A percentile compares a stretch with the other conserved stretches of the same genome.
These are phyloP conservation scores for Noctilio leporinus DNA, from an alignment of 2,113 vertebrate genomes.

Conservation along the genomic window DNA sequence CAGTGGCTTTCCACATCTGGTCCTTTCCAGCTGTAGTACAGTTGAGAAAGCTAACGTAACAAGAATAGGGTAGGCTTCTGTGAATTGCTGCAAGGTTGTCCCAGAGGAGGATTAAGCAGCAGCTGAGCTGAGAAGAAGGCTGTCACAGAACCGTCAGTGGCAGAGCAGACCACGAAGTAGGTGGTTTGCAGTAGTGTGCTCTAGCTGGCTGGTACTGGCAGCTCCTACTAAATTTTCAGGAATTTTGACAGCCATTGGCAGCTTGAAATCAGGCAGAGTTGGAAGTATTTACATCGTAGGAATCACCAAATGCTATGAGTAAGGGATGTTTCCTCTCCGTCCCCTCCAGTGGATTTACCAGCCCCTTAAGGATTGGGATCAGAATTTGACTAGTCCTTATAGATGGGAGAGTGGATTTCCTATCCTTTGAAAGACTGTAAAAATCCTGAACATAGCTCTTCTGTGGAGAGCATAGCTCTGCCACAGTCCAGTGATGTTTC, in stretches of 20 bases:
- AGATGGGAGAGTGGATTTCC: background rate
- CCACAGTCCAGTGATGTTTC: background rate
- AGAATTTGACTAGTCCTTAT: background rate
- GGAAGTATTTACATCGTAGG: background rate
- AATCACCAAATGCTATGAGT: background rate
- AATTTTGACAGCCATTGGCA: background rate
- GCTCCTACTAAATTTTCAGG: background rate
- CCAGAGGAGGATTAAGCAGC: background rate
- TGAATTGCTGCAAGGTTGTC: background rate
- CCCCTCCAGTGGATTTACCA: background rate
- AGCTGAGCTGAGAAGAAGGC: background rate
- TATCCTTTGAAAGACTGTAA: background rate
- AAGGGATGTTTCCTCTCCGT: background rate
- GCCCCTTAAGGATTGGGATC: background rate
- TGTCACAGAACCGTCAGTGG: background rate
- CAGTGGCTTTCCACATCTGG: conserved; percentile 31
- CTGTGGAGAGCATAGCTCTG: background rate
- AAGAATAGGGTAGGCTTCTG: background rate
- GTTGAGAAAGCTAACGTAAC: conserved; percentile 11
- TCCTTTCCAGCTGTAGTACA: background rate
- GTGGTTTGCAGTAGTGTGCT: background rate
- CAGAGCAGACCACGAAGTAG: background rate
- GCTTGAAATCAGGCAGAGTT: background rate
- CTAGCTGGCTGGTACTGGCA: background rate
- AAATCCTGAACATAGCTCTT: background rate